Base-by-base conservation (phyloP, 2,113 vertebrate genomes). In the Indri indri region DNA sequence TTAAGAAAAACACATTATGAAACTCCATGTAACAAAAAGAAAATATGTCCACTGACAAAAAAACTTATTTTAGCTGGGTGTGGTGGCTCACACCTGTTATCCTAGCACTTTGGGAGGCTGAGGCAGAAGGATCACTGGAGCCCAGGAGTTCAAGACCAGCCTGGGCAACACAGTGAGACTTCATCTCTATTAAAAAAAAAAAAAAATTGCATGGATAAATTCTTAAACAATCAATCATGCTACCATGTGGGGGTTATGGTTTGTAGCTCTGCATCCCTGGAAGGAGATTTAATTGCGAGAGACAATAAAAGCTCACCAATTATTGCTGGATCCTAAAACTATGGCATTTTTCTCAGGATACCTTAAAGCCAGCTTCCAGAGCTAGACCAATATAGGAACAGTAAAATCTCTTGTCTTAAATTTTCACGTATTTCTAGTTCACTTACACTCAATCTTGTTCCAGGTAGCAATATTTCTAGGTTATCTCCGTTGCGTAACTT, bases 21-120 rank as follows among this genome's bases (percentile, higher is more conserved):
- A 90, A 76, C 25, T 94, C 54, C 73, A 86, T 22, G 86, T 91
- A 47, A 74, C 50, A 93, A 96, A 88, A 80, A 74, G 50, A 68
- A 54, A 84, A 47, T 4, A 95, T 47, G 30, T 59, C 59, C 77
- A 76, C 65, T 87, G 52, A 77, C 14, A 71, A 61, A 20, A 45
- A 66, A 82, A 89, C 20, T 88, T 70, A 92, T 54, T 54, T 54
- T 54, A 54, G 52, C 52, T 18, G 52, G 52, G 52, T 18, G 52
- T 54, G 16, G 52, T 54, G 52, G 52, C 52, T 54, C 52, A 54
- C 52, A 54, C 16, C 52, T 54, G 52, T 54, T 54, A 54, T 54
- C 52, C 52, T 5, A 54, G 52, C 1, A 54, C 52, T 54, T 54
- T 54, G 52, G 52, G 52, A 54, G 52, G 52, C 52, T 54, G 52